Conservation (phyloP, 2,888 invertebrate species). For the Ceratothoa steindachneri region DNA sequence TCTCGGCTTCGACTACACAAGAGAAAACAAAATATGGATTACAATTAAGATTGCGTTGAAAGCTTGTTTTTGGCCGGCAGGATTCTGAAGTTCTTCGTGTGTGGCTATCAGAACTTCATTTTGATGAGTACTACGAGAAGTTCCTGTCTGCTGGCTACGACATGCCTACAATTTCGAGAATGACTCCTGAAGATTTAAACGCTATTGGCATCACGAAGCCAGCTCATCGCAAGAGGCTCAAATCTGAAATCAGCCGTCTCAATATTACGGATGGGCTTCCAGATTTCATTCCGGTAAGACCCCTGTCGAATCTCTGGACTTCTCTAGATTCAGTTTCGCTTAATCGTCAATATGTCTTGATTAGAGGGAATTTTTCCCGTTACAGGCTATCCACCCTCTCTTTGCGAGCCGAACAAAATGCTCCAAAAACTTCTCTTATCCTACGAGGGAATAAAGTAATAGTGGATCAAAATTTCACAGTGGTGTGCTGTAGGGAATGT, state of each 20-base stretch:
- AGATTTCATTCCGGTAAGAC: constrained; percentile 83
- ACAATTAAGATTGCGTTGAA: no score
- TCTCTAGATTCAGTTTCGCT: neutral
- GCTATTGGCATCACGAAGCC: constrained; percentile 87
- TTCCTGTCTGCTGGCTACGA: constrained; percentile 96
- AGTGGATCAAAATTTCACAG: no score
- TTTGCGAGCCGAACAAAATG: no score
- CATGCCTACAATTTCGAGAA: constrained; percentile 93
- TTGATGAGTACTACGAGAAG: constrained; percentile 88
- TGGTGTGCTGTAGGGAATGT: no score
- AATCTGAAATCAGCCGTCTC: constrained; percentile 90
- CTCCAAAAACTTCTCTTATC: no score
- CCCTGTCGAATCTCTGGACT: neutral
- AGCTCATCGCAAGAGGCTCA: constrained; percentile 89
- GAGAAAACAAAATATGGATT: no score
- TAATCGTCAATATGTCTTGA: neutral
- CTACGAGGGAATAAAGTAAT: no score
- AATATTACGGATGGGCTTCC: constrained; percentile 92
- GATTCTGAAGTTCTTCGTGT: constrained; percentile 91
- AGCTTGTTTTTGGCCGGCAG: no score
- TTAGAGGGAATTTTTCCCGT: no score
- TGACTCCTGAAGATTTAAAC: constrained; percentile 87
- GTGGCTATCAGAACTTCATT: constrained; percentile 89
- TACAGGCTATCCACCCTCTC: no score
- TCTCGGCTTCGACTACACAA: no score